phyloP scores from a whole-genome alignment of 2,888 invertebrate species.

The Vannuccia rotundouncinata region DNA sequence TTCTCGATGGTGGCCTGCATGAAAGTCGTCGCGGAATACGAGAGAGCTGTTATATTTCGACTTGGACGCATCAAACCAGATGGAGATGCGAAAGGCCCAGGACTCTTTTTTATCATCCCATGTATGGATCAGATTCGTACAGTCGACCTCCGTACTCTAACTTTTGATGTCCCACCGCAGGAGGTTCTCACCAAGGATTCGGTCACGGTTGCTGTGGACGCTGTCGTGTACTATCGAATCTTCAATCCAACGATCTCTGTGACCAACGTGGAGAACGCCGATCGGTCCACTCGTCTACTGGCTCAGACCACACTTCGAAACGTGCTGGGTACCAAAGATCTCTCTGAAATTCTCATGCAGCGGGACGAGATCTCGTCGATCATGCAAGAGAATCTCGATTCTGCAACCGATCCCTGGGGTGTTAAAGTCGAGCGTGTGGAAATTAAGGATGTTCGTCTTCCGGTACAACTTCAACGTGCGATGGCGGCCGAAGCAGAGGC shows the following conservation, averaged over 20 bases:
- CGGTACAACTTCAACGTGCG: slow-evolving; percentile 51
- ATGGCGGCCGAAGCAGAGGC: slow-evolving; percentile 56
- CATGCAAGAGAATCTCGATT: slow-evolving; percentile 40
- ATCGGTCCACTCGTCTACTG: slow-evolving; percentile 41
- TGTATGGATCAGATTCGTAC: slow-evolving; percentile 58
- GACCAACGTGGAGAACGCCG: slow-evolving; percentile 42
- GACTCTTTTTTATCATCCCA: slow-evolving; percentile 86
- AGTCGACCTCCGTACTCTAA: slow-evolving; percentile 42
- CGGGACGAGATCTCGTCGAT: slow-evolving; percentile 49
- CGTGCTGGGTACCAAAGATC: slow-evolving; percentile 44
- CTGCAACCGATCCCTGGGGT: neutral
- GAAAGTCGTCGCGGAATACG: slow-evolving; percentile 87
- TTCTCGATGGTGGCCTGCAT: slow-evolving; percentile 39
- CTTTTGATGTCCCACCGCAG: slow-evolving; percentile 42
- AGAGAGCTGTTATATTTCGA: slow-evolving; percentile 82
- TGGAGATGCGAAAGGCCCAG: slow-evolving; percentile 73
- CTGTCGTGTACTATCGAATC: slow-evolving; percentile 44
- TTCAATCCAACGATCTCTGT: slow-evolving; percentile 42
- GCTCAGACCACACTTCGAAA: slow-evolving; percentile 43
- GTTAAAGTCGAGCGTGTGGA: slow-evolving; percentile 15
- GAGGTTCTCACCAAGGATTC: slow-evolving; percentile 50
- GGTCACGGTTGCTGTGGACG: slow-evolving; percentile 50
- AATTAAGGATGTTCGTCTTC: slow-evolving; percentile 46
- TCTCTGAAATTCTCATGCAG: slow-evolving; percentile 47
- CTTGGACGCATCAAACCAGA: slow-evolving; percentile 75